These are phyloP conservation scores for Hylomyscus alleni DNA, from an alignment of 2,797 vertebrate genomes.

Conservation along the genomic window DNA sequence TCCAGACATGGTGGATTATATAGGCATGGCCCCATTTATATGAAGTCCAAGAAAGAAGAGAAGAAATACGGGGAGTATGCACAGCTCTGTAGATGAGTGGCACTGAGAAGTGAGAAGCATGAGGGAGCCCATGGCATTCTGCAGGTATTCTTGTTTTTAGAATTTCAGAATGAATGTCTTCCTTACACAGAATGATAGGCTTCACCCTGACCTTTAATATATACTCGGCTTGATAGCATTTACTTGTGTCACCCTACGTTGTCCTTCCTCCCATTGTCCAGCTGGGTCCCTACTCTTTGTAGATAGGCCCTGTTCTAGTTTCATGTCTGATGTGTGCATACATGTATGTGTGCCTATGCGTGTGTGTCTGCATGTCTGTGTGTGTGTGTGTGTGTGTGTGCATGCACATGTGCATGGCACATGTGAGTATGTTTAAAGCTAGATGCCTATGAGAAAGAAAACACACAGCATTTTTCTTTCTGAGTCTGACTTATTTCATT, in stretches of 20 bases:
- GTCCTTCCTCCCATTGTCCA: neutral
- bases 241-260: neutral
- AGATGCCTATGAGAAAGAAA: neutral
- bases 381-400: neutral
- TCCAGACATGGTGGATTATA: neutral
- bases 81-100: accelerated
- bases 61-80: accelerated
- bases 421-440: neutral
- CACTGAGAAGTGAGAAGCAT: accelerated
- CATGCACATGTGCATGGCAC: no score
- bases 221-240: neutral
- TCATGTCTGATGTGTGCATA: neutral
- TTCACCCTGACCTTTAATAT: neutral
- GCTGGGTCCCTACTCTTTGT: no score
- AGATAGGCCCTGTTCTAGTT: neutral
- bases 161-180: neutral
- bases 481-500: neutral
- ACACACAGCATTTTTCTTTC: neutral
- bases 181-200: neutral
- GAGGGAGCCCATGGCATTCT: no score
- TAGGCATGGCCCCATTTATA: neutral
- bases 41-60: neutral
- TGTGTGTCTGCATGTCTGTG: neutral
- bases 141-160: neutral
- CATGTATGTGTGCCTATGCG: neutral